These are phyloP conservation scores for Cololabis saira DNA, from an alignment of 2,113 vertebrate species.

Conservation along the genomic window DNA sequence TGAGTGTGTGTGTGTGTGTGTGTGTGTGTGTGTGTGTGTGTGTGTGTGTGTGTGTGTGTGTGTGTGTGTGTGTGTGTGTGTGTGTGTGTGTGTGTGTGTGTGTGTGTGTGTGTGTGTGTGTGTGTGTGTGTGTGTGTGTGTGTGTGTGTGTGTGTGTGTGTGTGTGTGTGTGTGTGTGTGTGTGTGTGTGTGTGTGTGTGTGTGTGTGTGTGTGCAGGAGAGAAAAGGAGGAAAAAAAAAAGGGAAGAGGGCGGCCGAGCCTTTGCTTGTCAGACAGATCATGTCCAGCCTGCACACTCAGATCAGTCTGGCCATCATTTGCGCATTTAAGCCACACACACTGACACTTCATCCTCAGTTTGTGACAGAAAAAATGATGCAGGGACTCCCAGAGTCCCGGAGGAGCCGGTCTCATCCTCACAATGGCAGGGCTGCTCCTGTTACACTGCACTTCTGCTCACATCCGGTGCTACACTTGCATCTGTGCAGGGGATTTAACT, in stretches of 20 bases:
- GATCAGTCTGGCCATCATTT: conserved; percentile 23
- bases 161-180: conserved; percentile 54
- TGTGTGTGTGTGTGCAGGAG: conserved; percentile 32
- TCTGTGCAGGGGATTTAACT: neutral
- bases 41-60: conserved; percentile 50
- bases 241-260: conserved; percentile 9
- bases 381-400: conserved; percentile 5
- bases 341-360: neutral
- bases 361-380: neutral
- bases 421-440: conserved; percentile 11
- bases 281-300: conserved; percentile 29
- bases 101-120: conserved; percentile 52
- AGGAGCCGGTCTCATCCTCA: conserved; percentile 16
- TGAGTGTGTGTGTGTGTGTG: conserved; percentile 32
- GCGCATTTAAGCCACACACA: conserved; percentile 22
- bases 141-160: conserved; percentile 41
- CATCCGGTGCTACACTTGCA: neutral
- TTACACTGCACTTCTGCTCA: neutral
- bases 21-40: conserved; percentile 54
- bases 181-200: conserved; percentile 50
- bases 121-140: conserved; percentile 46
- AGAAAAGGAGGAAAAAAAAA: conserved; percentile 1
- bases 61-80: conserved; percentile 36
- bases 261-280: conserved; percentile 37
- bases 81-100: conserved; percentile 52